Evolutionary conservation across 2,113 vertebrate species (phyloP), one percentile per base, ranked within the genome.

Genomic region (Brienomyrus brachyistius): DNA sequence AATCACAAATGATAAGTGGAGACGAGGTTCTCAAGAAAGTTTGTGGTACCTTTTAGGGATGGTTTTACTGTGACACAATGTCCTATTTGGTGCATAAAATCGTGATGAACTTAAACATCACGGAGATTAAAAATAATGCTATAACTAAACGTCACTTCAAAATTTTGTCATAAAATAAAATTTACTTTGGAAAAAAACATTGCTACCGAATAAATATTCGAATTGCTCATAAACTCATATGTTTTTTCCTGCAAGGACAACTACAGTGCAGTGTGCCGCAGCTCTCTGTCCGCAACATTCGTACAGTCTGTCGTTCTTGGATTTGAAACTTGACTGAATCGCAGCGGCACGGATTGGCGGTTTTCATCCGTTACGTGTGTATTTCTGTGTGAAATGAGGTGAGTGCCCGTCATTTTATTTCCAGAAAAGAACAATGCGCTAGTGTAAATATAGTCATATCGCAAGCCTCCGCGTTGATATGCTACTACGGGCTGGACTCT

Each of bases 51-150:
- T 86, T 11, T 74, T 89, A 91, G 95, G 95, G 90, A 93, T 21
- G 54, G 35, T 90, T 94, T 95, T 92, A 89, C 84, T 35, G 95
- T 93, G 40, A 94, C 95, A 95, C 95, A 1, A 62, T 91, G 52
- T 96, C 96, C 94, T 96, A 50, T 17, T 91, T 94, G 95, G 27
- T 92, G 90, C 13, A 93, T 93, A 94, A 93, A 92, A 43, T 35
- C 11, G 82, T 85, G 40, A 40, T 40, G 40, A 40, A 40, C 1
- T 40, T 40, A 40, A 40, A 40, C 40, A 40, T 40, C 40, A 40
- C 40, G 40, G 40, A 40, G 40, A 40, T 40, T 40, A 40, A 40
- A 40, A 40, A 40, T 40, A 40, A 40, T 40, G 2, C 1, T 40
- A 40, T 40, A 40, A 85, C 13, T 0, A 48, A 47, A 43, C 17